These are phyloP conservation scores for Macaria liturata DNA, from an alignment of 2,888 invertebrate species.

Conservation along the genomic window DNA sequence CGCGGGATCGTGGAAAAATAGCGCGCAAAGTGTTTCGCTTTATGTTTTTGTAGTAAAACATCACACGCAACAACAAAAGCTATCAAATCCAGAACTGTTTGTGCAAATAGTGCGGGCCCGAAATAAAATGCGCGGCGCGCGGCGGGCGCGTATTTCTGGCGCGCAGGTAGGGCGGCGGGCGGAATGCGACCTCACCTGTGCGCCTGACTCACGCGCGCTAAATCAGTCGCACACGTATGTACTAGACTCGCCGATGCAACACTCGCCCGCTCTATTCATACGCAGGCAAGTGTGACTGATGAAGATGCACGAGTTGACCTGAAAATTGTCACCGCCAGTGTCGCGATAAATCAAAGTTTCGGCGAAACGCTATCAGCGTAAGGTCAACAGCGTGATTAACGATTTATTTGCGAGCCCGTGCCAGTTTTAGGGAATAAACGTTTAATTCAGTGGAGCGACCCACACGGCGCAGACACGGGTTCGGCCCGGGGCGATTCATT, in stretches of 20 bases:
- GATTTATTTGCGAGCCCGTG: slow-evolving; percentile 70
- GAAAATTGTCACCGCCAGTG: slow-evolving; percentile 9
- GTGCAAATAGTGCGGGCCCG: slow-evolving; percentile 36
- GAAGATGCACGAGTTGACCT: slow-evolving; percentile 5
- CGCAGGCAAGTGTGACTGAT: not conserved
- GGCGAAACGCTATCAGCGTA: slow-evolving; percentile 43
- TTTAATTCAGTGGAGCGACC: slow-evolving; percentile 67
- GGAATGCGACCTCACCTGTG: slow-evolving; percentile 82
- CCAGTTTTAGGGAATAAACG: slow-evolving; percentile 74
- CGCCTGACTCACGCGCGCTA: slow-evolving; percentile 77
- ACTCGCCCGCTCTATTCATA: slow-evolving; percentile 31
- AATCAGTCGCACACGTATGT: slow-evolving; percentile 72
- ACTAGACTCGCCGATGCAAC: slow-evolving; percentile 53
- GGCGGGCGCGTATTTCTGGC: slow-evolving; percentile 75
- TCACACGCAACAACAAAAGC: slow-evolving; percentile 44
- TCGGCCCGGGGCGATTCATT: slow-evolving; percentile 79
- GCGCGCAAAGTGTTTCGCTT: slow-evolving; percentile 1
- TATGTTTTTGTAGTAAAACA: slow-evolving; percentile 22
- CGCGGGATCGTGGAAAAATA: not conserved
- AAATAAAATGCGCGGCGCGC: slow-evolving; percentile 42
- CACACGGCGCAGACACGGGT: slow-evolving; percentile 64
- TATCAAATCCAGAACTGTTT: slow-evolving; percentile 46
- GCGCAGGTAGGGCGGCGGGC: slow-evolving; percentile 72
- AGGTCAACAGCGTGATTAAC: slow-evolving; percentile 66
- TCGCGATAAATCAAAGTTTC: slow-evolving; percentile 38